phyloP scores from a whole-genome alignment of 2,797 vertebrate genomes.

The Sciurus carolinensis region DNA sequence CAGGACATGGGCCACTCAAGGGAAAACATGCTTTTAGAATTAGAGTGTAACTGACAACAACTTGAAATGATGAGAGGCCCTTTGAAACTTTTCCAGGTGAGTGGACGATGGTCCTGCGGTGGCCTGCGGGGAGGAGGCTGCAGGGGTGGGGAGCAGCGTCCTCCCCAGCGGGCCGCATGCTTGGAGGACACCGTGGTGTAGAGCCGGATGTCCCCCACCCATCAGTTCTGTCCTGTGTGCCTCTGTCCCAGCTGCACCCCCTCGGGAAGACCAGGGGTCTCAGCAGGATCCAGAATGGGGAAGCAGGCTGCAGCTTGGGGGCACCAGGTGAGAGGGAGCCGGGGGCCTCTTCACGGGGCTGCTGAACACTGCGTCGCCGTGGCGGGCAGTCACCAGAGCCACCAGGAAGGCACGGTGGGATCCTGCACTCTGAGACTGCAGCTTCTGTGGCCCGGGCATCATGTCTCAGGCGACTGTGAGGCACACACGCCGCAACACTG shows the following conservation, averaged over 20 bases:
- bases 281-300: background rate
- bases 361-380: background rate
- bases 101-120: too few relatives aligned
- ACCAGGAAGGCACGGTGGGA: too few relatives aligned
- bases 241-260: background rate
- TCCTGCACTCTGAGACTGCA: too few relatives aligned
- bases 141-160: too few relatives aligned
- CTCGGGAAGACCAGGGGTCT: rapidly evolving
- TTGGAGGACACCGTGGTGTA: too few relatives aligned
- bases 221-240: background rate
- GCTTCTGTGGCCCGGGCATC: too few relatives aligned
- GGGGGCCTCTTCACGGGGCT: background rate
- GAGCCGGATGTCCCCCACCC: too few relatives aligned
- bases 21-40: background rate
- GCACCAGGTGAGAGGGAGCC: too few relatives aligned
- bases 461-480: too few relatives aligned
- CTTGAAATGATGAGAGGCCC: background rate
- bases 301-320: background rate
- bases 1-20: background rate
- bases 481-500: background rate
- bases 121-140: too few relatives aligned
- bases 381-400: background rate
- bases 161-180: too few relatives aligned
- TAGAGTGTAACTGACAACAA: background rate
- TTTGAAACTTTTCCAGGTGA: background rate